phyloP scores from a whole-genome alignment of 2,888 invertebrate species.

The Colletes collaris region DNA sequence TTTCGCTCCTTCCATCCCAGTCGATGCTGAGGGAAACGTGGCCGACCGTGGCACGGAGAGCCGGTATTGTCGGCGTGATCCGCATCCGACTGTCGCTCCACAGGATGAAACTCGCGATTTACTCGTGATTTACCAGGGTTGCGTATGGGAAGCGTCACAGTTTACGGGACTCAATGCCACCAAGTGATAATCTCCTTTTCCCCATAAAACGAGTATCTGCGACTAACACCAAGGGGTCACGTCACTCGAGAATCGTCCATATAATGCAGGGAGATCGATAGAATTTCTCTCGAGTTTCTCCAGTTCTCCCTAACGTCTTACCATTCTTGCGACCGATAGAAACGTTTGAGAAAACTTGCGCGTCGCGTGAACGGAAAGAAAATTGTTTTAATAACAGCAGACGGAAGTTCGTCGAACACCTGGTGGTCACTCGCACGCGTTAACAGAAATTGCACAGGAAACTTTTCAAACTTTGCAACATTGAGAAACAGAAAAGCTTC shows the following conservation, averaged over 20 bases:
- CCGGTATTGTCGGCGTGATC: constrained; percentile 30
- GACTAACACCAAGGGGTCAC: too few relatives aligned
- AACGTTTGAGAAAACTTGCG: too few relatives aligned
- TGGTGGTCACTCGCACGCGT: background rate
- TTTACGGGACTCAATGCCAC: background rate
- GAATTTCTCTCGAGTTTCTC: too few relatives aligned
- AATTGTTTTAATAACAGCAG: constrained; percentile 13
- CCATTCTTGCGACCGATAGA: too few relatives aligned
- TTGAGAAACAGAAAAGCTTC: background rate
- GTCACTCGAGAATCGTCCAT: too few relatives aligned
- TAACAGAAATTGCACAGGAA: constrained; percentile 16
- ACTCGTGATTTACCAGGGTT: background rate
- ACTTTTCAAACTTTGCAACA: background rate
- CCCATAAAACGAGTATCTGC: too few relatives aligned
- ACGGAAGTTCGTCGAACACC: constrained; percentile 3
- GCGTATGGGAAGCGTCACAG: too few relatives aligned
- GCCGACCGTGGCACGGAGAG: constrained; percentile 5
- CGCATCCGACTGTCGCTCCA: constrained; percentile 11
- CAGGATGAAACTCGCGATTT: constrained; percentile 21
- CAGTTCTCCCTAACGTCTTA: too few relatives aligned
- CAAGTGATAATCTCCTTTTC: too few relatives aligned
- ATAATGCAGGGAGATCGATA: too few relatives aligned
- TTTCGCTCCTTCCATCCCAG: constrained; percentile 43
- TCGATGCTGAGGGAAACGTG: constrained; percentile 36
- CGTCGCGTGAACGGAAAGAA: background rate